A percentile compares a stretch with the other conserved stretches of the same genome.
Evolutionary conservation across 2,113 vertebrate genomes (phyloP).

Genomic region (Sylvietta virens): DNA sequence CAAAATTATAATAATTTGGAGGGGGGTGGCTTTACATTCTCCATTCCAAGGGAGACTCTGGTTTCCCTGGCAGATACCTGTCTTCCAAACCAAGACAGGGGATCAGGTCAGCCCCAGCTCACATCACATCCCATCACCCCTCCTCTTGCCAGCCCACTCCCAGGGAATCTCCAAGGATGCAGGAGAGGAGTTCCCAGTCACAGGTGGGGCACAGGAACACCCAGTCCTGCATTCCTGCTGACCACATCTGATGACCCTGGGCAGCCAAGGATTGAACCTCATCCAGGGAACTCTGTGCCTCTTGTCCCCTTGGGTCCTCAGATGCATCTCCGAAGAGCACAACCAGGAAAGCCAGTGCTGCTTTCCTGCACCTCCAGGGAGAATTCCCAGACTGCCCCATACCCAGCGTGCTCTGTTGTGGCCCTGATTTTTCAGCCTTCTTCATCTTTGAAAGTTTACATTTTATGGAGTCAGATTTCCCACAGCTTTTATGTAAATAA

Average conservation of each 20-base stretch:
- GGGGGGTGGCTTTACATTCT: too few relatives aligned
- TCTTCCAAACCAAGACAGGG: too few relatives aligned
- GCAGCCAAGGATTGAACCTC: not conserved
- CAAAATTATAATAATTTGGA: too few relatives aligned
- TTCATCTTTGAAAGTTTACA: too few relatives aligned
- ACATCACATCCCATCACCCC: rapidly evolving
- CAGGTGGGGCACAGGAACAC: not conserved
- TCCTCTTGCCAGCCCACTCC: not conserved
- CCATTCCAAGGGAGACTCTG: too few relatives aligned
- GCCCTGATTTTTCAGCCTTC: too few relatives aligned
- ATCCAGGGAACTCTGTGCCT: not conserved
- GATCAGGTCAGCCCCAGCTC: not conserved
- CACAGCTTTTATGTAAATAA: too few relatives aligned
- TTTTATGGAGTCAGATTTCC: too few relatives aligned
- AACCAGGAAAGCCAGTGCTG: not conserved
- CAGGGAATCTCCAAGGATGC: not conserved
- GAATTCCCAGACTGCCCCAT: not conserved
- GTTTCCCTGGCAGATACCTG: too few relatives aligned
- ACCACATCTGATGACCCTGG: not conserved
- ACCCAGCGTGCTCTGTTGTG: not conserved
- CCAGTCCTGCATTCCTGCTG: not conserved
- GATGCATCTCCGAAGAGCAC: rapidly evolving
- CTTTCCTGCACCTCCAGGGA: not conserved
- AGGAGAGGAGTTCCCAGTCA: too few relatives aligned
- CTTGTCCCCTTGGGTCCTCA: rapidly evolving